A percentile compares a stretch with the other conserved stretches of the same genome.
phyloP scores from a whole-genome alignment of 2,888 invertebrate species.

The Punctoribates punctum region DNA sequence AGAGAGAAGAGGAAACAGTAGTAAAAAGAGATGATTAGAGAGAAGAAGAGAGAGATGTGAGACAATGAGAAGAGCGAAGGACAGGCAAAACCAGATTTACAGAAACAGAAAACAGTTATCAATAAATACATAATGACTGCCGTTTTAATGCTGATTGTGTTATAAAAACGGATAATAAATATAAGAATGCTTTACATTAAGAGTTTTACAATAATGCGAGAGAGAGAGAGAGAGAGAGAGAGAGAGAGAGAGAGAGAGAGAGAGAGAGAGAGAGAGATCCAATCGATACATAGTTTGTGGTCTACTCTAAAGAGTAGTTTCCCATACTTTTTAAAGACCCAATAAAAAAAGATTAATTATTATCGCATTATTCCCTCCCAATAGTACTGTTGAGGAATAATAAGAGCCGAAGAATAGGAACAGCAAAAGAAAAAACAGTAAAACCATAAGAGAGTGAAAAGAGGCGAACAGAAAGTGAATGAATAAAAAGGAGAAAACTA shows the following conservation, averaged over 20 bases:
- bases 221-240: not conserved
- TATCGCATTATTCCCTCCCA: conserved; percentile 22
- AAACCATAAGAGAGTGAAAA: not conserved
- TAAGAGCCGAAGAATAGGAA: not conserved
- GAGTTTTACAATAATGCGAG: not conserved
- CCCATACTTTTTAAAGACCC: not conserved
- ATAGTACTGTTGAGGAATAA: not conserved
- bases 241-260: not conserved
- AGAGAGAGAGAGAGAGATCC: not conserved
- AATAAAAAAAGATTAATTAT: conserved; percentile 34
- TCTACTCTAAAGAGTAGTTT: conserved; percentile 21
- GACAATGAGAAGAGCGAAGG: not conserved
- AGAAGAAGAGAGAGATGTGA: not conserved
- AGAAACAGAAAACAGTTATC: not conserved
- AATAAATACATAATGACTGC: conserved; percentile 30
- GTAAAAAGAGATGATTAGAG: not conserved
- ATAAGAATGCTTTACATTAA: conserved; percentile 14
- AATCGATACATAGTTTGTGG: conserved; percentile 17
- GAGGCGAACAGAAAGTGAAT: not conserved
- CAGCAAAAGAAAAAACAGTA: not conserved
- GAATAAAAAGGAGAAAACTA: not conserved
- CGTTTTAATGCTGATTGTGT: conserved; percentile 27
- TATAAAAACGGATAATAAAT: conserved; percentile 13
- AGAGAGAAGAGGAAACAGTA: not conserved
- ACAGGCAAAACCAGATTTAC: too few relatives aligned